Evolutionary conservation across 2,797 vertebrate genomes (phyloP).

Genomic region (Acanthornis magna): DNA sequence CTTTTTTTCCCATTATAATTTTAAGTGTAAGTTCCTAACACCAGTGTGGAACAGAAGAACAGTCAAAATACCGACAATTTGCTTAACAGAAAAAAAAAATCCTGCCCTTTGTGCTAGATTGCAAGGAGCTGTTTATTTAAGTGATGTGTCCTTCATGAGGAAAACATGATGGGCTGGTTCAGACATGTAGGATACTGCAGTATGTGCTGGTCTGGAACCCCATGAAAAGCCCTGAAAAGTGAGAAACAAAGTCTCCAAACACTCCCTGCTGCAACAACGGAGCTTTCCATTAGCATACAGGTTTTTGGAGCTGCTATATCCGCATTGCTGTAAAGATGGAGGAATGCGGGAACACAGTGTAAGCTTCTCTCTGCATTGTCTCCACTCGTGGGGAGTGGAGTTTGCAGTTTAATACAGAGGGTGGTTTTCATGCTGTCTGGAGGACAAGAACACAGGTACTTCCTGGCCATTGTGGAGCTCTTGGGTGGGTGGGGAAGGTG

Average conservation of each 20-base stretch:
- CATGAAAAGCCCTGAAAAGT: neutral
- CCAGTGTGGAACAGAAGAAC: neutral
- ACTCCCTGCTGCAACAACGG: neutral
- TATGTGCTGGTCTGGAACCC: neutral
- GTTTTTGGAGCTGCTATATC: neutral
- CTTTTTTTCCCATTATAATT: neutral
- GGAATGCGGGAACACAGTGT: neutral
- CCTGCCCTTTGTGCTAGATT: neutral
- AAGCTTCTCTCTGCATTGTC: neutral
- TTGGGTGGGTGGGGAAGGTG: neutral
- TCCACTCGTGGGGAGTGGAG: fast-evolving
- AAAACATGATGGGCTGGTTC: neutral
- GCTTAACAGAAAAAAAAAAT: neutral
- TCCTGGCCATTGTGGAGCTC: neutral
- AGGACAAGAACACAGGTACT: neutral
- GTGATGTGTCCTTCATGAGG: neutral
- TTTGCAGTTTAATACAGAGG: neutral
- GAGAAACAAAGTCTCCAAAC: neutral
- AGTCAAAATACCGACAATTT: neutral
- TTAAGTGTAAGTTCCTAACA: neutral
- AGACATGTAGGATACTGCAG: fast-evolving
- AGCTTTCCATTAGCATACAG: fast-evolving
- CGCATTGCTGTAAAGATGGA: neutral
- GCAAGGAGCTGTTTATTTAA: neutral
- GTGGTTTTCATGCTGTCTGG: neutral